These are phyloP conservation scores for Andricus quercusramuli DNA, from an alignment of 2,888 invertebrate species.

Conservation along the genomic window DNA sequence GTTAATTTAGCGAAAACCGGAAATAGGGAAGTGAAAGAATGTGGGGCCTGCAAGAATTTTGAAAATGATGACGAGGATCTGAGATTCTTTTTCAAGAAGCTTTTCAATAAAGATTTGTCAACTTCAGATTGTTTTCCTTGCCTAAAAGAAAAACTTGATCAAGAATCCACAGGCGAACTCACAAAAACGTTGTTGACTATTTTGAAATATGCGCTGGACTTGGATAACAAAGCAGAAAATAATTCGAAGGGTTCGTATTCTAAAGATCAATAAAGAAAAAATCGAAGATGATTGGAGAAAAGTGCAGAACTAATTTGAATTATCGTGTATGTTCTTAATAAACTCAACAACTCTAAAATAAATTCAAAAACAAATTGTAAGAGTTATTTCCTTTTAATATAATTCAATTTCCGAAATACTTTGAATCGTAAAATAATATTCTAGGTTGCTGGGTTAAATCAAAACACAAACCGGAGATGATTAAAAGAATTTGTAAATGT, in stretches of 20 bases:
- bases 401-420: neutral
- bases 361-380: neutral
- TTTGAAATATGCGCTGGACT: constrained; percentile 48
- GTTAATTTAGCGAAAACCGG: neutral
- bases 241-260: constrained; percentile 16
- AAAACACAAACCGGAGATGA: neutral
- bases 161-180: constrained; percentile 29
- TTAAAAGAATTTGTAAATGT: constrained; percentile 17
- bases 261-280: constrained; percentile 19
- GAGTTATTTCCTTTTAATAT: neutral
- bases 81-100: constrained; percentile 17
- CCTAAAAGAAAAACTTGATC: constrained; percentile 4
- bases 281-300: neutral
- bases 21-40: constrained; percentile 25
- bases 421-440: neutral
- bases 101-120: neutral
- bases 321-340: constrained; percentile 6
- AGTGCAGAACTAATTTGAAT: neutral
- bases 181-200: constrained; percentile 51
- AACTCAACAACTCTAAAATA: neutral
- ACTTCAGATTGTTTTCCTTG: constrained; percentile 28
- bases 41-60: constrained; percentile 39
- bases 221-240: constrained; percentile 41
- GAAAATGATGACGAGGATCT: constrained; percentile 3
- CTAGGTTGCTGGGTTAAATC: neutral